phyloP scores from a whole-genome alignment of 2,113 vertebrate genomes.

The Zonotrichia leucophrys region DNA sequence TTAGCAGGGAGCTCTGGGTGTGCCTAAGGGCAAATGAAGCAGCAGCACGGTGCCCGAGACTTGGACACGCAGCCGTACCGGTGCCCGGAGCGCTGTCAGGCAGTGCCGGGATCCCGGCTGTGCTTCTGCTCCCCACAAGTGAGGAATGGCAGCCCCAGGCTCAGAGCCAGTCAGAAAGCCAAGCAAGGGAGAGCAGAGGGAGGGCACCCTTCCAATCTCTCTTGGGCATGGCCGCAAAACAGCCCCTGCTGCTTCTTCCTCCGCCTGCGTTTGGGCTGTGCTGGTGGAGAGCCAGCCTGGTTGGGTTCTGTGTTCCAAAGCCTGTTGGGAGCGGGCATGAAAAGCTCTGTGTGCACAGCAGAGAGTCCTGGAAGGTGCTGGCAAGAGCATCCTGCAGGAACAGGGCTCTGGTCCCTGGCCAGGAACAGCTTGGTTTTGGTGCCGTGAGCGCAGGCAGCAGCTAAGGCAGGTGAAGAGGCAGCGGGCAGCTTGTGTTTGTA shows the following conservation, averaged over 20 bases:
- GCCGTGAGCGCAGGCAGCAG: background rate
- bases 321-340: background rate
- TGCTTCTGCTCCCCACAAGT: too few relatives aligned
- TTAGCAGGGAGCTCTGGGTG: background rate
- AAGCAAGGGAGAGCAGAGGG: too few relatives aligned
- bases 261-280: background rate
- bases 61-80: accelerated
- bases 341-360: background rate
- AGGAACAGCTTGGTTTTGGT: background rate
- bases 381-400: background rate
- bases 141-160: too few relatives aligned
- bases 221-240: too few relatives aligned
- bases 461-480: background rate
- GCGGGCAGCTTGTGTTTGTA: background rate
- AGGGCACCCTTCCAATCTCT: too few relatives aligned
- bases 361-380: background rate
- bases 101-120: too few relatives aligned
- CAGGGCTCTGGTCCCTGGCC: background rate
- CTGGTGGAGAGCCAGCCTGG: background rate
- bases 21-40: background rate
- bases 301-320: background rate
- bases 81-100: too few relatives aligned
- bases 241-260: too few relatives aligned
- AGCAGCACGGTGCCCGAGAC: background rate
- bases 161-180: too few relatives aligned